phyloP scores from a whole-genome alignment of 2,113 vertebrate genomes.

The Anarrhichthys ocellatus region DNA sequence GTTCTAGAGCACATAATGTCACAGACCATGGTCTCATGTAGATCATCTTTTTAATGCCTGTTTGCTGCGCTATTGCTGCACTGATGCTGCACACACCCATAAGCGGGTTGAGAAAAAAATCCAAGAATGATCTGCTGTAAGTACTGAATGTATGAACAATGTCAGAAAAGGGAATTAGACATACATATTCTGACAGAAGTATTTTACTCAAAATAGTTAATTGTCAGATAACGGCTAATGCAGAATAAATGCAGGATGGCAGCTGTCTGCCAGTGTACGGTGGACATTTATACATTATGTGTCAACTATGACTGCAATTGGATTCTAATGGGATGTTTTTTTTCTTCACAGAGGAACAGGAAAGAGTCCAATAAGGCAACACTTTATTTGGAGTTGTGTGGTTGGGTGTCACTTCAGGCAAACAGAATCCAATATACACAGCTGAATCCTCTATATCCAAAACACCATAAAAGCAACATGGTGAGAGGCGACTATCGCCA shows the following conservation, averaged over 20 bases:
- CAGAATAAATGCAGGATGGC: not conserved
- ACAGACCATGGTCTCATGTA: not conserved
- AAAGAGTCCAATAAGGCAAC: not conserved
- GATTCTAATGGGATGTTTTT: not conserved
- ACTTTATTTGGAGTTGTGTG: too few relatives aligned
- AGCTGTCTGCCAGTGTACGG: not conserved
- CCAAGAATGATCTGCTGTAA: not conserved
- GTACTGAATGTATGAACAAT: not conserved
- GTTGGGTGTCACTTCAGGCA: not conserved
- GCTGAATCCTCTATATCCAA: not conserved
- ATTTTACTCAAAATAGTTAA: not conserved
- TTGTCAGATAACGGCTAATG: not conserved
- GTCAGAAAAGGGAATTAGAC: too few relatives aligned
- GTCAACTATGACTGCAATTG: not conserved
- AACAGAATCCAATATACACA: not conserved
- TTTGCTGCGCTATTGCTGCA: constrained; percentile 22
- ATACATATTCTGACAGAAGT: not conserved
- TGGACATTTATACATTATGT: not conserved
- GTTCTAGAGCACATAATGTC: not conserved
- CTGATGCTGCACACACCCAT: constrained; percentile 21
- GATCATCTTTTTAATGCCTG: not conserved
- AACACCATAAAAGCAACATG: not conserved
- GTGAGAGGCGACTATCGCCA: not conserved
- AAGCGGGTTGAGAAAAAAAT: not conserved
- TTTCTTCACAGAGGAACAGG: not conserved